Evolutionary conservation across 2,797 vertebrate species (phyloP), one percentile per base, ranked within the genome.

Genomic region (Mionectes olivaceus): DNA sequence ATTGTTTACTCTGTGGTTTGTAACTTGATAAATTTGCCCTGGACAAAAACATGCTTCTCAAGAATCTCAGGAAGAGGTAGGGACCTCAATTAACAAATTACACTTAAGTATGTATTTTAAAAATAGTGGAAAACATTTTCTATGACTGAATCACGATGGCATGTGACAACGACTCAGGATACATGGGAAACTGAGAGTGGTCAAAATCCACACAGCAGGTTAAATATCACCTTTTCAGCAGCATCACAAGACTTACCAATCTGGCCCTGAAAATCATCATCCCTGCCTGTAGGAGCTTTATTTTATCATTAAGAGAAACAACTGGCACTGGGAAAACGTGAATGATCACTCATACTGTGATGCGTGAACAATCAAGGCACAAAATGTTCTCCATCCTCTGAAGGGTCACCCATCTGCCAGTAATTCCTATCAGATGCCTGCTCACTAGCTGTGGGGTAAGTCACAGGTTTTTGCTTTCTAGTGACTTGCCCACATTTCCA

Each of bases 61-160:
- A 76, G 8, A 75, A 79, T 10, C 43, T 44, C 30, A 64, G 12
- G 30, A n/a, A 76, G 43, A 19, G 2, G 12, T 35, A 83, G 19
- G 30, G n/a, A 78, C 13, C 24, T 81, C 46, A 47, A 73, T 82
- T 61, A 82, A 76, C 19, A 84, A 77, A 89, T 63, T 59, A 59
- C 25, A 55, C 52, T 33, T 39, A 84, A 30, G 21, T 30, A 47
- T 8, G 10, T 41, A 11, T 80, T 85, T 85, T 90, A 10, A 19
- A 52, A 90, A 65, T 7, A 39, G 15, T 43, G 39, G 39, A 18
- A 86, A 84, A 22, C 1, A 63, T 44, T 24, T 87, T 47, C 49
- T 5, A 2, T 52, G 39, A 41, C 43, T 70, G 37, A 83, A 77
- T 43, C 1, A 0, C 3, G 24, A 39, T 1, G 9, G 27, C 19